Base-by-base conservation (phyloP, 2,113 vertebrate species). In the Elanus axillaris region DNA sequence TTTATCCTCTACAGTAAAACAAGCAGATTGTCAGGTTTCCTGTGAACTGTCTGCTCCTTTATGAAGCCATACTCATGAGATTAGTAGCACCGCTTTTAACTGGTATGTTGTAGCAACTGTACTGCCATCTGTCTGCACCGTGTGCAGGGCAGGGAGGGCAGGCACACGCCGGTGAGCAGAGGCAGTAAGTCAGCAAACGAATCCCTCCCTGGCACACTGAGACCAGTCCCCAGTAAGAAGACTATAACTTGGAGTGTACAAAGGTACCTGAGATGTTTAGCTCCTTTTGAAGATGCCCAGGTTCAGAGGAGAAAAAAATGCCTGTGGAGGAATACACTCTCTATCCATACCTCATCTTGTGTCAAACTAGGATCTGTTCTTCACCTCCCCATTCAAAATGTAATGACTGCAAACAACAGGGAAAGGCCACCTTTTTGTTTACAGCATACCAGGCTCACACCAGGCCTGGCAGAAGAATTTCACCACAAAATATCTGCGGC, bases 241-340 rank as follows among this genome's bases (percentile, higher is more conserved):
- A 58, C 34, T 94, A 31, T 94, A 95, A 48, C 25, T 53, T 55
- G 71, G 75, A 96, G 73, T 40, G 56, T 89, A 45, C 50, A 95
- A 96, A 96, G 75, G 55, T 88, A 86, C 66, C 42, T 81, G 64
- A 95, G 81, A 91, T 52, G 71, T 92, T 95, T 95, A 86, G 55
- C 53, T 78, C 21, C 45, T 55, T 78, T 72, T 68, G 52, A 97
- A 94, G 90, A 95, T 74, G 87, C 60, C 26, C 60, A 85, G 11
- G 64, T 95, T 95, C 86, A 94, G 81, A 88, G 84, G 89, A 79
- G 48, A 95, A 58, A 62, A 96, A 55, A 63, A 55, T 14, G 25
- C 13, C 36, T 27, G 5, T n/a, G 40, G 36, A 60, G 29, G 45
- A 66, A 55, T 36, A 27, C 4, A 17, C 6, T 42, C 8, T 26